phyloP scores from a whole-genome alignment of 1,140 invertebrate species.

The Orius laevigatus region DNA sequence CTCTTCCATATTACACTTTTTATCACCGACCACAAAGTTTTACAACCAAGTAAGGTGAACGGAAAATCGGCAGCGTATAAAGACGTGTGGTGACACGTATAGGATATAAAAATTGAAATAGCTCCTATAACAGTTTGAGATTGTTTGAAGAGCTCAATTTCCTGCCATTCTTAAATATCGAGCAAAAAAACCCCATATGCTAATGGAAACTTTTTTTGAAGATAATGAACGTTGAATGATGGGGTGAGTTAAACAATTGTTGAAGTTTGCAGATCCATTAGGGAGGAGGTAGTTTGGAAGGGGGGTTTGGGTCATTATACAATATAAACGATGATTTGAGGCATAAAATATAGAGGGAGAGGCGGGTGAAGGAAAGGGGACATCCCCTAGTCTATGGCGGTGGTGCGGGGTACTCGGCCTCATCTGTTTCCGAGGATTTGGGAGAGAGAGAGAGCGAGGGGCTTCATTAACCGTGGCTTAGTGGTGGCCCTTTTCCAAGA shows the following conservation, averaged over 20 bases:
- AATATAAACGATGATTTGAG: constrained; percentile 15
- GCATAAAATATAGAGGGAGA: constrained; percentile 2
- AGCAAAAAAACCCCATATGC: not conserved
- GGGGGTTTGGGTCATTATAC: constrained; percentile 10
- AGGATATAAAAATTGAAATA: too few species aligned
- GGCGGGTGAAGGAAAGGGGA: too few species aligned
- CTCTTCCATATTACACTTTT: too few species aligned
- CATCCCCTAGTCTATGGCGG: not conserved
- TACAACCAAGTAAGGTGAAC: too few species aligned
- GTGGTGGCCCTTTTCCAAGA: constrained; percentile 2
- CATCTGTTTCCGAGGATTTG: constrained; percentile 13
- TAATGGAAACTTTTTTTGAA: not conserved
- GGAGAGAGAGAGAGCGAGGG: not conserved
- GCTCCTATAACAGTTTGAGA: too few species aligned
- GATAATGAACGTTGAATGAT: constrained; percentile 1
- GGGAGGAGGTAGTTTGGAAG: not conserved
- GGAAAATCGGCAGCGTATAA: too few species aligned
- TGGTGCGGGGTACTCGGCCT: not conserved
- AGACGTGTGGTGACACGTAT: too few species aligned
- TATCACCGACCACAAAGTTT: too few species aligned
- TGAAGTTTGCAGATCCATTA: constrained; percentile 14
- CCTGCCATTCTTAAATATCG: too few species aligned
- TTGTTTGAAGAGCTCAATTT: too few species aligned
- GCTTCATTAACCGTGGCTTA: constrained; percentile 13
- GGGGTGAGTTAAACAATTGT: constrained; percentile 2